Evolutionary conservation across 2,113 vertebrate genomes (phyloP), one percentile per base, ranked within the genome.

Genomic region (Empidonax alnorum): DNA sequence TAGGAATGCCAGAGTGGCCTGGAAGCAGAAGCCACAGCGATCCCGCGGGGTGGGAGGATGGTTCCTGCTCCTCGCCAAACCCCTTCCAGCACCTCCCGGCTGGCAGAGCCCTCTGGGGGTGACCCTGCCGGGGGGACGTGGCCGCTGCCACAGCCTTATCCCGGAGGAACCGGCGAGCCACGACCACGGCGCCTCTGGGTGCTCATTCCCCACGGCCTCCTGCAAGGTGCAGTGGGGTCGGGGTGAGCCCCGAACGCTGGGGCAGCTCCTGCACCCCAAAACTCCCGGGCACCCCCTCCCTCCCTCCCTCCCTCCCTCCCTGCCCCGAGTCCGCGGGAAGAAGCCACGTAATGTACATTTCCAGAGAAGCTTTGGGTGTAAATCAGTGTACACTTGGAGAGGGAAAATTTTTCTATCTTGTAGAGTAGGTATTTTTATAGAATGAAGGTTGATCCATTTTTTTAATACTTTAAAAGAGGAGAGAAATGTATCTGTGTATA

Each of bases 391-490:
- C 92, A 98, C 97, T 97, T 97, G 97, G 94, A 97, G 96, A 97
- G 97, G 98, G 96, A 98, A 96, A 97, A 97, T 98, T 98, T 98
- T 98, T 98, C 97, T 98, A 98, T 98, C 97, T 96, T 98, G 98
- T 98, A 98, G 98, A 98, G 96, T 98, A 98, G 98, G 98, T 98
- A 98, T 98, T 98, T 98, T 98, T 98, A 98, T 98, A 98, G 98
- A 98, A 96, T 84, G 98, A 97, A 98, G 98, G 98, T 96, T 93
- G 97, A 97, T 98, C 98, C 98, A 97, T 98, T 98, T 98, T 98
- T 97, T 98, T 98, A 98, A 98, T 97, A 98, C 98, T 98, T 98
- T 96, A 92, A 96, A 75, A 97, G 91, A 96, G 98, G 97, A 98
- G 98, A 98, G 98, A 98, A 97, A 97, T 97, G 96, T 98, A 98